A percentile compares a stretch with the other conserved stretches of the same genome.
These are phyloP conservation scores for Stegostoma tigrinum DNA, from an alignment of 2,113 vertebrate genomes.

Conservation along the genomic window DNA sequence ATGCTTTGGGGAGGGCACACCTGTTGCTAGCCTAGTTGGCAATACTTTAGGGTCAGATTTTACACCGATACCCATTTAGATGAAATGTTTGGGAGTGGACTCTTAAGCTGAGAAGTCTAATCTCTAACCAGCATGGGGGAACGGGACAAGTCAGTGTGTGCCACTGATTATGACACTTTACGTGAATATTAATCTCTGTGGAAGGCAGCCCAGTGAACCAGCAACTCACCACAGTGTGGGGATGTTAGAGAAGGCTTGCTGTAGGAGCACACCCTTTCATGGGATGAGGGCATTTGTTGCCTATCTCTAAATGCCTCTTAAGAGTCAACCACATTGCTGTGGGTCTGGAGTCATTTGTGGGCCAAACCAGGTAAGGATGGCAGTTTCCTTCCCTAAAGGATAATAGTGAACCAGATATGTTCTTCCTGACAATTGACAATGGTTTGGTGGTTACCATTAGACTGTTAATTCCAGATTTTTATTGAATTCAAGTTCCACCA, in stretches of 20 bases:
- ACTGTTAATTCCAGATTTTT: too few relatives aligned
- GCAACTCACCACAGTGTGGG: neutral
- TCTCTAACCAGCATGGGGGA: neutral
- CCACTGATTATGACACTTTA: neutral
- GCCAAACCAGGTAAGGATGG: too few relatives aligned
- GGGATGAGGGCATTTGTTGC: too few relatives aligned
- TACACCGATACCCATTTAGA: neutral
- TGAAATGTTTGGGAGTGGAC: neutral
- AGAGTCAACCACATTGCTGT: too few relatives aligned
- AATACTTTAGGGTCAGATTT: neutral
- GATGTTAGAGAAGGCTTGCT: neutral
- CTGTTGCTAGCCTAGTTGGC: neutral
- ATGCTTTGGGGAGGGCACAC: neutral
- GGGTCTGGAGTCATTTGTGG: too few relatives aligned
- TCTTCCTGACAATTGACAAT: too few relatives aligned
- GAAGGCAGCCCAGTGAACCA: neutral
- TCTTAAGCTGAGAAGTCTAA: neutral
- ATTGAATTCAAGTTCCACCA: too few relatives aligned
- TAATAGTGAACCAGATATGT: too few relatives aligned
- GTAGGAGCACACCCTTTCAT: too few relatives aligned
- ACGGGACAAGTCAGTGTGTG: neutral
- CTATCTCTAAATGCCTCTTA: too few relatives aligned
- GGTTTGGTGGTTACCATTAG: too few relatives aligned
- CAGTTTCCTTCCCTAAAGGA: too few relatives aligned
- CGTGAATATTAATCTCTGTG: neutral